Evolutionary conservation across 2,797 vertebrate genomes (phyloP).

Genomic region (Telmatherina bonti): DNA sequence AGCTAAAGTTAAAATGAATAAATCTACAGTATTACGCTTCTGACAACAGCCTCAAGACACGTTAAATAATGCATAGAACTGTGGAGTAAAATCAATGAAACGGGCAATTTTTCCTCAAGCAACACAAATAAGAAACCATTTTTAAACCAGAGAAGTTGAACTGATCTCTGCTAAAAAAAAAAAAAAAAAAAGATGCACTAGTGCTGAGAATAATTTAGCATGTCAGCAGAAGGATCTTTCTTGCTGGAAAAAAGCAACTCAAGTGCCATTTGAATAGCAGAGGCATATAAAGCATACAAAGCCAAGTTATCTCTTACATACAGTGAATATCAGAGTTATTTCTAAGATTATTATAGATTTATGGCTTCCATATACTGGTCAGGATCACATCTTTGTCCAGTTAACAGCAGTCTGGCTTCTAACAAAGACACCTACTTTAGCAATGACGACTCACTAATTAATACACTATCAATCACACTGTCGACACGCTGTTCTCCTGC

Average conservation of each 20-base stretch:
- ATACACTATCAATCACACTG: slow-evolving; percentile 76
- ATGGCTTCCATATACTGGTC: neutral
- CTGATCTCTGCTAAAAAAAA: slow-evolving; percentile 17
- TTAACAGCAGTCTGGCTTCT: slow-evolving; percentile 39
- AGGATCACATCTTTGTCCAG: slow-evolving; percentile 9
- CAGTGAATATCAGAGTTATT: slow-evolving; percentile 7
- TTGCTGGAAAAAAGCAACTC: neutral
- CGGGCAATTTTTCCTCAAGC: slow-evolving; percentile 3
- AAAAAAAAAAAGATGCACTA: too few species aligned
- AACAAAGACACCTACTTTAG: slow-evolving; percentile 64
- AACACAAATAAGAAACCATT: neutral
- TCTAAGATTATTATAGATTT: neutral
- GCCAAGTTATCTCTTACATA: neutral
- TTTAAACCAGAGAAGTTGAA: slow-evolving; percentile 4
- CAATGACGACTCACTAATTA: slow-evolving; percentile 65
- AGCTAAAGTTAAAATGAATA: neutral
- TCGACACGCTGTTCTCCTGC: slow-evolving; percentile 59
- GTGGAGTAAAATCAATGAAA: slow-evolving; percentile 29
- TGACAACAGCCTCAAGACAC: slow-evolving; percentile 14
- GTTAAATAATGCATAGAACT: slow-evolving; percentile 1
- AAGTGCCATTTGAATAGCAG: neutral
- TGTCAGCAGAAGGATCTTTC: slow-evolving; percentile 25
- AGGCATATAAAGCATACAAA: neutral
- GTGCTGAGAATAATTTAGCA: slow-evolving; percentile 29
- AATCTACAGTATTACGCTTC: slow-evolving; percentile 4